Evolutionary conservation across 2,888 invertebrate genomes (phyloP), one percentile per base, ranked within the genome.

Genomic region (Timema cristinae): DNA sequence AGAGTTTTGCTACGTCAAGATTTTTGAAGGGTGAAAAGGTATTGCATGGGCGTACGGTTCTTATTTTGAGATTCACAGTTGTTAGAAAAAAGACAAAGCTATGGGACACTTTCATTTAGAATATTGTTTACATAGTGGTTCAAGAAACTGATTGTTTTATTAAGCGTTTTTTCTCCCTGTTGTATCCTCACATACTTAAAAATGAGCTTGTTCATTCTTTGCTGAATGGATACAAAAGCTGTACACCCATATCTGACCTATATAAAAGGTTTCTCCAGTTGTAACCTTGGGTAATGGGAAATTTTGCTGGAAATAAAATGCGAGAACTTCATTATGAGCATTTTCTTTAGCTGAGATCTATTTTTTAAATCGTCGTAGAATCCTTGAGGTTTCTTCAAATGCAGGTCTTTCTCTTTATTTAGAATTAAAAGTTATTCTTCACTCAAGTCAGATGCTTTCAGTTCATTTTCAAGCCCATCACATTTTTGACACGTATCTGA

Each of bases 51-150:
- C 8, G 56, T 16, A 56, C 2, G 59, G 32, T 59, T 59, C 59
- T 59, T n/a, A 32, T 59, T 59, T 59, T 59, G 59, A 16, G 59
- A 11, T 16, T 8, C 59, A 59, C 59, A 59, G 13, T 59, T 59
- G 8, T 59, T n/a, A 5, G 59, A 59, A 32, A 59, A 59, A 15
- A n/a, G 15, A 32, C n/a, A 59, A 10, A 59, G n/a, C 15, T 16
- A 8, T 32, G 15, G 10, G 16, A 7, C 59, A 16, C 32, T 11
- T 59, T 15, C 7, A 59, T 59, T 32, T 59, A 59, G 32, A 59
- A n/a, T 32, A n/a, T 13, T 15, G 15, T 15, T 59, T n/a, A n/a
- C 9, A 59, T 59, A 59, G 59, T 9, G 59, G 32, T 13, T 15
- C 32, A n/a, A 16, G 59, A 59, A 59, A 59, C 59, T 59, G 13